Evolutionary conservation across 1,140 invertebrate genomes (phyloP), one percentile per base, ranked within the genome.

Genomic region (Diuraphis noxia): DNA sequence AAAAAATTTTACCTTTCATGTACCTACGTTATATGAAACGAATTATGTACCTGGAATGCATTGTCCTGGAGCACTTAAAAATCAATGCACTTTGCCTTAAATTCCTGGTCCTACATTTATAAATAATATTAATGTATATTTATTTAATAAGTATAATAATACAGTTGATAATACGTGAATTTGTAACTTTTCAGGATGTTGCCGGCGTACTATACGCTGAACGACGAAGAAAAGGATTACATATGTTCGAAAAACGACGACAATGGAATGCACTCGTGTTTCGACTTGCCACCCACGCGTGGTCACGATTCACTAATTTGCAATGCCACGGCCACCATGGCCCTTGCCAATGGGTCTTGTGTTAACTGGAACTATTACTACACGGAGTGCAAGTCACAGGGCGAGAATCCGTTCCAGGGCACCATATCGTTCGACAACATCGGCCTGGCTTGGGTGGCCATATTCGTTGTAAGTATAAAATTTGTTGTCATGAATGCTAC

Each of bases 321-420:
- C 94, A 95, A 95, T 91, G 94, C 92, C 72, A 94, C 94, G 40
- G 94, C 95, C 41, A 93, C 94, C 92, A 94, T 94, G 56, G 88
- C 94, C 93, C 93, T 95, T 92, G 94, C 92, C 91, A 96, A 96
- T 93, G 94, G 94, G 21, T 96, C 96, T 41, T 99, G 99, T 94
- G 97, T 99, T 93, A 99, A 99, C 95, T 99, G 99, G 99, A 99
- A 99, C 95, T 97, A 98, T 94, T 99, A 99, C 94, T 99, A 99
- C 94, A 98, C 97, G 10, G 96, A 97, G 93, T 99, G 99, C 94
- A 96, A 96, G 88, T 96, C 98, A 91, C 96, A 97, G 92, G 98
- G 98, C 81, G 96, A 96, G 93, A 99, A 99, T 95, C 99, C 99
- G 40, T 99, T 99, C 94, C 98, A 99, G 95, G 99, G 99, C 79